Base-by-base conservation (phyloP, 2,888 invertebrate genomes). In the Agonopterix arenella region DNA sequence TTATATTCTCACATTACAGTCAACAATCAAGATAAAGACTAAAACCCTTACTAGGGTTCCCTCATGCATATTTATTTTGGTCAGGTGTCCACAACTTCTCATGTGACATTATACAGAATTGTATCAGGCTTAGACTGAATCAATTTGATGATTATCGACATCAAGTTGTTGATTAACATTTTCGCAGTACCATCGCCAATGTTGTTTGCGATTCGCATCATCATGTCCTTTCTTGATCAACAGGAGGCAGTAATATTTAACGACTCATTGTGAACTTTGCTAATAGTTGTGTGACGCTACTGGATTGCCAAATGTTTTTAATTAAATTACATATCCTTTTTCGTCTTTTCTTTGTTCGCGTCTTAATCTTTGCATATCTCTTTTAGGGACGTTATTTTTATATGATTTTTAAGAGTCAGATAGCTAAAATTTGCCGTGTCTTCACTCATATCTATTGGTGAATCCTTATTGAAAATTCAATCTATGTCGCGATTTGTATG, bases 251-350 rank as follows among this genome's bases (percentile, higher is more conserved):
- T 88, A 70, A 84, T 62, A 54, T 67, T 80, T 86, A 79, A 88
- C 84, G 88, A 84, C 80, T 76, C 76, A 86, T 89, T 89, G 88
- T 88, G 53, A 60, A 61, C 57, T 71, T 76, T 50, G 71, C 77
- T 80, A 83, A 80, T 77, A 73, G 76, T 67, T 52, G 56, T 62
- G 66, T 62, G 66, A 68, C 71, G 68, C 67, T 70, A 61, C 64
- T 61, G 64, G 70, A 65, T 70, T 70, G 70, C 64, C 70, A 73
- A 80, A 76, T 73, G 67, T 67, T 66, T 64, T 57, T 45, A 57
- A 43, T 56, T 49, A 57, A 55, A 56, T 56, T 49, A 53, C 55
- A 56, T 57, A 57, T 57, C 63, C 65, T 63, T 62, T 53, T 58
- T 37, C 41, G 51, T 50, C 41, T 28, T 4, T 37, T 44, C 40